phyloP scores from a whole-genome alignment of 2,113 vertebrate genomes.

The Oryzias celebensis region DNA sequence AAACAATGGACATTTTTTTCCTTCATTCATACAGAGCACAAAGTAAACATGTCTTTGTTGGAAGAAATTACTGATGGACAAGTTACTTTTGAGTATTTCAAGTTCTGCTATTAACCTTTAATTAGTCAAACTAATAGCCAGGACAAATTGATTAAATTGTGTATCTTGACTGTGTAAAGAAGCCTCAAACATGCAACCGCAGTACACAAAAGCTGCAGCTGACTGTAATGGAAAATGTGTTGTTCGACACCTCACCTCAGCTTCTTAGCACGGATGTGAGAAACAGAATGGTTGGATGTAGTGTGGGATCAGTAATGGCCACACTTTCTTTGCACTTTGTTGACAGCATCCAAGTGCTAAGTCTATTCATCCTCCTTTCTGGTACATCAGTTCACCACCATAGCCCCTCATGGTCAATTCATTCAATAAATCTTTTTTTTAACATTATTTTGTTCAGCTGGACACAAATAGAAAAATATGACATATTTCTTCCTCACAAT shows the following conservation, averaged over 20 bases:
- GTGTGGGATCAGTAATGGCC: slow-evolving; percentile 47
- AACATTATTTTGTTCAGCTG: no score
- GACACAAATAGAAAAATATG: no score
- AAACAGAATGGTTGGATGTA: slow-evolving; percentile 48
- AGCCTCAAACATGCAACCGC: slow-evolving; percentile 12
- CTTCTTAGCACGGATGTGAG: slow-evolving; percentile 65
- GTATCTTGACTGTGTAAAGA: background rate
- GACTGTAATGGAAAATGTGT: slow-evolving; percentile 33
- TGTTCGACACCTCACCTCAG: slow-evolving; percentile 45
- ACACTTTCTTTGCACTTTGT: slow-evolving; percentile 42
- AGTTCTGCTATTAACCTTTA: slow-evolving; percentile 15
- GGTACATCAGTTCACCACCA: slow-evolving; percentile 34
- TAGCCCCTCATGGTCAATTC: slow-evolving; percentile 37
- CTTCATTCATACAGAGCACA: slow-evolving; percentile 31
- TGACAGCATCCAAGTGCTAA: slow-evolving; percentile 35
- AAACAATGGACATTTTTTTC: slow-evolving; percentile 70
- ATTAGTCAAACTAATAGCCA: background rate
- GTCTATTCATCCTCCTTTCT: slow-evolving; percentile 26
- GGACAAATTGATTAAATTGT: slow-evolving; percentile 1
- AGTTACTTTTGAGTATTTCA: slow-evolving; percentile 12
- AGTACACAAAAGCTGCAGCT: slow-evolving; percentile 8
- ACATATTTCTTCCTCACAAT: background rate
- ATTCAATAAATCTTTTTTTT: slow-evolving; percentile 31
- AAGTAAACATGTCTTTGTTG: slow-evolving; percentile 34
- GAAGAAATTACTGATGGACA: slow-evolving; percentile 27